Evolutionary conservation across 1,140 invertebrate species (phyloP).

Genomic region (Drosophila lacteicornis): DNA sequence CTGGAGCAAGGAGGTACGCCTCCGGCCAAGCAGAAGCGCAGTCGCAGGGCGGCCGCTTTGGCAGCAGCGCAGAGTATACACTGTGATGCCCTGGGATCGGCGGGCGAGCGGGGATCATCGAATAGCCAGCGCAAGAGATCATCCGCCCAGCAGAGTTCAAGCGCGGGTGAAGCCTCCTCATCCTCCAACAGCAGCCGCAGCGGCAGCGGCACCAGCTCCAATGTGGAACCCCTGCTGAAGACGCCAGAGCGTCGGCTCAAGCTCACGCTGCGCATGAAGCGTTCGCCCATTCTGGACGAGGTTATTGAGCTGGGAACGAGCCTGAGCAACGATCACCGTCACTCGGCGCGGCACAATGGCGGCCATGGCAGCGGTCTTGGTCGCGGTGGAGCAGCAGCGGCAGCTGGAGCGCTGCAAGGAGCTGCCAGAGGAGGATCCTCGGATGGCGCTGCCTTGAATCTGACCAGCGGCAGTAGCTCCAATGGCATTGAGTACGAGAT

Average conservation of each 20-base stretch:
- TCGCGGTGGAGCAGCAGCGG: slow-evolving; percentile 5
- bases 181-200: neutral
- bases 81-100: slow-evolving; percentile 53
- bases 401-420: neutral
- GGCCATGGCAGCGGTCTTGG: neutral
- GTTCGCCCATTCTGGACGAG: slow-evolving; percentile 93
- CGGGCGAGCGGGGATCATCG: neutral
- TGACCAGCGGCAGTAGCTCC: slow-evolving; percentile 12
- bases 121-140: slow-evolving; percentile 20
- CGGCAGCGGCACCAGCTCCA: slow-evolving; percentile 20
- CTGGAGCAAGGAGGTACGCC: slow-evolving; percentile 1
- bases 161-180: neutral
- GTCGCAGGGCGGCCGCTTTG: slow-evolving; percentile 62
- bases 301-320: slow-evolving; percentile 92
- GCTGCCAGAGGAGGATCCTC: neutral
- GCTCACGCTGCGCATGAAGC: slow-evolving; percentile 91
- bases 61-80: slow-evolving; percentile 68
- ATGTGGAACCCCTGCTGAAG: slow-evolving; percentile 76
- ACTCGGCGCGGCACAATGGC: slow-evolving; percentile 47
- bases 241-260: slow-evolving; percentile 89
- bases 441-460: slow-evolving; percentile 7
- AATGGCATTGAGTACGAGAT: slow-evolving; percentile 91
- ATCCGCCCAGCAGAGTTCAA: neutral
- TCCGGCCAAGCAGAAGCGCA: slow-evolving; percentile 60
- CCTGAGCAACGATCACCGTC: slow-evolving; percentile 86